Base-by-base conservation (phyloP, 2,888 invertebrate genomes). In the Eilema depressum region DNA sequence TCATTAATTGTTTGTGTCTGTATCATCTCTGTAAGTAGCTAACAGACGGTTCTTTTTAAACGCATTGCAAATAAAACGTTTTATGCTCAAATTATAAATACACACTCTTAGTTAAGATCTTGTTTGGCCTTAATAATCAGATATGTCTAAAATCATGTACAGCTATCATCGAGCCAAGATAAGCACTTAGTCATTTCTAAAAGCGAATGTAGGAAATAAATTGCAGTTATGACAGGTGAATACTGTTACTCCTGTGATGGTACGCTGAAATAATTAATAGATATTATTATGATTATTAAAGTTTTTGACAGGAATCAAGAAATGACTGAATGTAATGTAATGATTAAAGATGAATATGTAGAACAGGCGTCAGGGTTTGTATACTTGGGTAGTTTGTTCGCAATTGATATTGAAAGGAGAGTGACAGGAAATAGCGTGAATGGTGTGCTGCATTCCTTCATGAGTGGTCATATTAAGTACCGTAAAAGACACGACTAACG, bases 81-180 rank as follows among this genome's bases (percentile, higher is more conserved):
- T 47, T 7, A 47, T 20, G 20, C 4, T 14, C 20, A 47, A 5
- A 47, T 37, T 23, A 25, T 62, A 7, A 23, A 14, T 23, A 23
- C 62, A 7, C 23, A 2, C 3, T 23, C 8, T 23, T 37, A 14
- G 25, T 37, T 10, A 37, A 63, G 25, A 63, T 37, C 1, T 63
- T 63, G 3, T 53, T n/a, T n/a, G 53, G 53, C 53, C 53, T 53
- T n/a, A 53, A n/a, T 53, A 53, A 53, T n/a, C 53, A 53, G 53
- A 53, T 10, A 53, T 53, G n/a, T n/a, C 53, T n/a, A 10, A n/a
- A 3, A 53, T 53, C 20, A 47, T 47, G 14, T 41, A 47, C 47
- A 7, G 47, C 20, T 20, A 20, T 53, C 20, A 53, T 41, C 1
- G 20, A 25, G 41, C 41, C 41, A 41, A 41, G 41, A 41, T 41